A percentile compares a stretch with the other conserved stretches of the same genome.
Conservation (phyloP, 2,888 invertebrate species). For the Elaeidobius kamerunicus region DNA sequence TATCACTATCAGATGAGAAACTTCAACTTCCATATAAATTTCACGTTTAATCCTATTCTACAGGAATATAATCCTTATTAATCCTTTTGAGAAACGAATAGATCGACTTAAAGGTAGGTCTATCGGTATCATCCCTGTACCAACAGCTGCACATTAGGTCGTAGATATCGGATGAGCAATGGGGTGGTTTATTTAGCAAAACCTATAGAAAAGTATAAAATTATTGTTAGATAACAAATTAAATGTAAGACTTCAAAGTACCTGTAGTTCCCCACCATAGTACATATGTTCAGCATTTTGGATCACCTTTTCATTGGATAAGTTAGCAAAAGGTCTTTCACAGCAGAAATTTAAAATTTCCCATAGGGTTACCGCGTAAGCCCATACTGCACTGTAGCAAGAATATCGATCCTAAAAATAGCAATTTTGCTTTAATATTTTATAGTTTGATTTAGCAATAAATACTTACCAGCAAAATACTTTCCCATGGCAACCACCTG, state of each 20-base stretch:
- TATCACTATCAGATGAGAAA: no score
- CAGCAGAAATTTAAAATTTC: conserved; percentile 60
- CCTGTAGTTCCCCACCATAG: conserved; percentile 60
- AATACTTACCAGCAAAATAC: conserved; percentile 56
- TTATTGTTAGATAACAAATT: no score
- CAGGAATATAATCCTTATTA: conserved; percentile 54
- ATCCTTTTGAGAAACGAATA: conserved; percentile 65
- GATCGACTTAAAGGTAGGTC: conserved; percentile 65
- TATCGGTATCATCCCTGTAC: conserved; percentile 57
- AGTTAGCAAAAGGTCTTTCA: conserved; percentile 59
- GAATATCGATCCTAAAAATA: conserved; percentile 59
- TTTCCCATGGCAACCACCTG: conserved; percentile 65
- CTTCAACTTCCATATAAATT: no score
- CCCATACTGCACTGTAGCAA: conserved; percentile 62
- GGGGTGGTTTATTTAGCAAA: conserved; percentile 64
- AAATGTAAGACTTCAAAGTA: no score
- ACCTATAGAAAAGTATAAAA: no score
- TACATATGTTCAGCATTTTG: conserved; percentile 65
- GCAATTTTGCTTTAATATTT: no score
- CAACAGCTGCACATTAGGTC: conserved; percentile 71
- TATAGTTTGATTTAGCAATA: no score
- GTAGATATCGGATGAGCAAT: conserved; percentile 74
- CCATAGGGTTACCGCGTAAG: conserved; percentile 64
- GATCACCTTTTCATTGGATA: conserved; percentile 61
- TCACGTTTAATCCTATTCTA: conserved; percentile 47